Evolutionary conservation across 2,797 vertebrate genomes (phyloP).

Genomic region (Melanotaenia pygmaea): DNA sequence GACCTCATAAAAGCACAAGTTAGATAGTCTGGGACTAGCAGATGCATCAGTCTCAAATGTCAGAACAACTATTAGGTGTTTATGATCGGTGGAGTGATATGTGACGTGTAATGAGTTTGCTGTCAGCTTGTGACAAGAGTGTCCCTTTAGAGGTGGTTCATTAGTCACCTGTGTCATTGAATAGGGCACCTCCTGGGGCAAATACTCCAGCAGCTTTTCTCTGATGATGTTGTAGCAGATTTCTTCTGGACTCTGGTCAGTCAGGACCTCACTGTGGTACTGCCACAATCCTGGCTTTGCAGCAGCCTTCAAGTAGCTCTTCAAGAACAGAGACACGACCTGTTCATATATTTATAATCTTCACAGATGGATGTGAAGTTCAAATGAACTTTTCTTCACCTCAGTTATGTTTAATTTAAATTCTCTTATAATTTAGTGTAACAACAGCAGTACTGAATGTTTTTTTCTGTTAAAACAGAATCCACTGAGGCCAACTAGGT

Average conservation of each 20-base stretch:
- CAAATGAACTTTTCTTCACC: background rate
- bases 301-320: constrained; percentile 88
- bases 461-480: no score
- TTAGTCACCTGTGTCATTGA: constrained; percentile 85
- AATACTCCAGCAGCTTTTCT: constrained; percentile 90
- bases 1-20: background rate
- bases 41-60: constrained; percentile 10
- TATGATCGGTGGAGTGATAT: constrained; percentile 13
- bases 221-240: constrained; percentile 89
- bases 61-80: constrained; percentile 3
- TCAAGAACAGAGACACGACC: background rate
- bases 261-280: constrained; percentile 93
- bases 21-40: background rate
- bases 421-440: no score
- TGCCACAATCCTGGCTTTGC: constrained; percentile 91
- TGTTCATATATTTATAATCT: background rate
- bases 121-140: constrained; percentile 19
- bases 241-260: constrained; percentile 90
- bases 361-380: background rate
- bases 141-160: background rate
- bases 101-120: constrained; percentile 7
- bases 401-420: no score
- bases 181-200: constrained; percentile 94
- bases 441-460: no score
- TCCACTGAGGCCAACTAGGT: no score